Conservation (phyloP, 2,113 vertebrate genomes). For the Nematolebias whitei region DNA sequence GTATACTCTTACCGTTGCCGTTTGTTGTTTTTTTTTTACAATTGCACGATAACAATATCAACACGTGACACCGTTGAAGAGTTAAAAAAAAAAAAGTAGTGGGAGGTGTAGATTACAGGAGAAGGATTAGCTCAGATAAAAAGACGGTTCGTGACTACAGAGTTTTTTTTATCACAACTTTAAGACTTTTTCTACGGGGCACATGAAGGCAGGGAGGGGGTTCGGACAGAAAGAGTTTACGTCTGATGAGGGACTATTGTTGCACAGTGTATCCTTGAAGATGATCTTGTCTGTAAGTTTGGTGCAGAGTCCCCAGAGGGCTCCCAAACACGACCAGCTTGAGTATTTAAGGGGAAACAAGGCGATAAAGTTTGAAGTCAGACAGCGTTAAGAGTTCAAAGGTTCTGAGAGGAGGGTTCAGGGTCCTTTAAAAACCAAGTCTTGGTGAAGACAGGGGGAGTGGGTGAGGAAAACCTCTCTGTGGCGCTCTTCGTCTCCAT, state of each 20-base stretch:
- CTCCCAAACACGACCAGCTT: slow-evolving; percentile 10
- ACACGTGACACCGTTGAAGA: slow-evolving; percentile 71
- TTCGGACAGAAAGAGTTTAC: neutral
- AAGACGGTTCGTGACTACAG: slow-evolving; percentile 45
- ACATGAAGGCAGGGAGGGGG: slow-evolving; percentile 48
- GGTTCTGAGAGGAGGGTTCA: slow-evolving; percentile 22
- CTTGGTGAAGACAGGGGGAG: too few relatives aligned
- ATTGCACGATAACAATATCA: slow-evolving; percentile 75
- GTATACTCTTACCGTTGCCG: slow-evolving; percentile 7
- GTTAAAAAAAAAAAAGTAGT: slow-evolving; percentile 40
- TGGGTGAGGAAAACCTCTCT: neutral
- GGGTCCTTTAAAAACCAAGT: neutral
- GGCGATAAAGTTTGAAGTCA: slow-evolving; percentile 29
- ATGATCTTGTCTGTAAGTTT: slow-evolving; percentile 15
- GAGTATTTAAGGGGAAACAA: slow-evolving; percentile 2
- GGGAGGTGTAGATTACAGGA: neutral
- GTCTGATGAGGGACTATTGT: slow-evolving; percentile 11
- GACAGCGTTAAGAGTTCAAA: slow-evolving; percentile 20
- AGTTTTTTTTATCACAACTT: slow-evolving; percentile 43
- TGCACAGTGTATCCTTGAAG: slow-evolving; percentile 57
- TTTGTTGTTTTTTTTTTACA: slow-evolving; percentile 40
- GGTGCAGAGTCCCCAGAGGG: slow-evolving; percentile 47
- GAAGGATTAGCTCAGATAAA: slow-evolving; percentile 36
- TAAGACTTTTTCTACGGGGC: slow-evolving; percentile 51
- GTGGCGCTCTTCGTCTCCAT: neutral